These are phyloP conservation scores for Ramazzottius varieornatus DNA, from an alignment of 2,888 invertebrate genomes.

Conservation along the genomic window DNA sequence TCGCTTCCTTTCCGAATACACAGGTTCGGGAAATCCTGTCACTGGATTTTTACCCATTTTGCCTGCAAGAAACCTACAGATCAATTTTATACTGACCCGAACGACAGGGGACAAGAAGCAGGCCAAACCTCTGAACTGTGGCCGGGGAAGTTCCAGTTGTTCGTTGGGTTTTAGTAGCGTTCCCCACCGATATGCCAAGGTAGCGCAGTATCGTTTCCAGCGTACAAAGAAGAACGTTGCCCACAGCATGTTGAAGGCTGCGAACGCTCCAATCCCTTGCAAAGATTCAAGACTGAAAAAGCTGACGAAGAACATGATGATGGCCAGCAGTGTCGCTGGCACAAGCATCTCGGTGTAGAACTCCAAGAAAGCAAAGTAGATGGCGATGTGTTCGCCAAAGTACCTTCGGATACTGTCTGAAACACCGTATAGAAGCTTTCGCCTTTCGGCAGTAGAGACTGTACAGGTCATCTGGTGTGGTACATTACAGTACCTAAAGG, in stretches of 20 bases:
- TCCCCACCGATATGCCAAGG: constrained; percentile 44
- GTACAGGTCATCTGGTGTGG: too few species aligned
- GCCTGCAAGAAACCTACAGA: too few species aligned
- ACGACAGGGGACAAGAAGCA: too few species aligned
- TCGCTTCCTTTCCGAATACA: constrained; percentile 30
- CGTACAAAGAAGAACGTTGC: constrained; percentile 40
- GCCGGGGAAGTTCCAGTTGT: constrained; percentile 11
- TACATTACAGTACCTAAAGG: background rate
- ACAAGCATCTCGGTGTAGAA: constrained; percentile 21
- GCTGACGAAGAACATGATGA: background rate
- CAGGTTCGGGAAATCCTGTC: constrained; percentile 38
- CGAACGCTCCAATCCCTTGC: constrained; percentile 30
- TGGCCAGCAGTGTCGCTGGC: constrained; percentile 9
- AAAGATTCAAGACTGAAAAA: background rate
- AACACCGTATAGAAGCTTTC: too few species aligned
- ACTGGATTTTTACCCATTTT: constrained; percentile 36
- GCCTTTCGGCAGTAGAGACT: too few species aligned
- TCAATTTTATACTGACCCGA: too few species aligned
- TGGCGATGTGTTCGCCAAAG: constrained; percentile 22
- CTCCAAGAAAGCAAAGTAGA: constrained; percentile 24
- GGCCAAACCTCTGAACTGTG: constrained; percentile 11
- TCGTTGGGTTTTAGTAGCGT: constrained; percentile 42
- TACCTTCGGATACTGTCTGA: constrained; percentile 21
- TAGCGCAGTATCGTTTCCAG: constrained; percentile 44
- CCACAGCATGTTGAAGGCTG: constrained; percentile 48